Evolutionary conservation across 2,888 invertebrate genomes (phyloP), one percentile per base, ranked within the genome.

Genomic region (Ceraclea dissimilis): DNA sequence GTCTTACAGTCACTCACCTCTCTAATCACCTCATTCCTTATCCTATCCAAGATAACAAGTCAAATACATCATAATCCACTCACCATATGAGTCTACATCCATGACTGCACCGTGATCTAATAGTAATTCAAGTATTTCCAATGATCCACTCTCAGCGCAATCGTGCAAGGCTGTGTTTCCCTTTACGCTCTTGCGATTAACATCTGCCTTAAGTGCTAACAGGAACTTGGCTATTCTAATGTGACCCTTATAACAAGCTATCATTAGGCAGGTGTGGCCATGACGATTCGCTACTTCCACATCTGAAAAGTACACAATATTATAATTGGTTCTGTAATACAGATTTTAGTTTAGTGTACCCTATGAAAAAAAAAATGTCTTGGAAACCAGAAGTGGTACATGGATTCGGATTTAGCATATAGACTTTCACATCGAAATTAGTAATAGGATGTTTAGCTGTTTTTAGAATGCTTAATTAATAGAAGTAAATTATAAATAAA

Each of bases 121-220:
- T 60, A 98, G 79, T 70, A 96, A 79, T 74, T 93, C 91, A 66
- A 96, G 81, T 67, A 97, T 94, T 66, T 92, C 91, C 62, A 96
- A 75, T 39, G 92, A 93, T 4, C 97, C 97, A 54, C 93, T 93
- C 72, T 98, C 97, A 0, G 96, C 96, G 69, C 96, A 95, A 69
- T 98, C 97, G 75, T 98, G 97, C 33, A 98, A 71, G n/a, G 97
- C 97, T 8, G 97, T 97, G 73, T 97, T 97, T 22, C 89, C 89
- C 71, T 92, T 93, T 11, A 90, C 88, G 67, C 91, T 91, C 73
- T 93, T 93, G 61, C 94, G 83, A 73, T 97, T 96, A 1, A 95
- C 92, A 69, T 93, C 88, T 1, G 95, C 96, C 66, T 90, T 90
- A 48, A 91, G 75, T 16, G 86, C 82, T 10, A 97, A 79, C 54